Base-by-base conservation (phyloP, 2,797 vertebrate species). In the Eulemur rubriventer region DNA sequence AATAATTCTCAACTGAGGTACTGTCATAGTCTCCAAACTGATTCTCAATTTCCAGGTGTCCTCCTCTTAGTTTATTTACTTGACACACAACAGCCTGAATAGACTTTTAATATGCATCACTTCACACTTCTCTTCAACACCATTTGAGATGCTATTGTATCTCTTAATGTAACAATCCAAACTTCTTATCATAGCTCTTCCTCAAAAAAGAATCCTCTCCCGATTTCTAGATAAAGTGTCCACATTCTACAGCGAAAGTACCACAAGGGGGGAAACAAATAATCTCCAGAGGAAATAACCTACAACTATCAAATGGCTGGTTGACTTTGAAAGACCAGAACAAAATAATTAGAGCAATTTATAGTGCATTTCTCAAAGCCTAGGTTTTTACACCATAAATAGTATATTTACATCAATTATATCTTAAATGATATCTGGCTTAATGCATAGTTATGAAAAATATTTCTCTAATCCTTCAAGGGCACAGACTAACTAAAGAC, bases 381-480 rank as follows among this genome's bases (percentile, higher is more conserved):
- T n/a, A 17, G 28, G 90, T 80, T 80, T 89, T 72, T 83, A 57
- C 28, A 80, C 57, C 22, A 52, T 76, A 93, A 91, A 91, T 80
- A 50, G 1, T 50, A 70, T 81, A 87, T 89, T 82, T 70, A 61
- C 6, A 85, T 59, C 20, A 76, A 28, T 59, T 83, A 43, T 20
- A 94, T 87, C 59, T 67, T 75, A 92, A 88, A 82, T 88, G 67
- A 59, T 55, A 63, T 63, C n/a, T 72, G 22, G 18, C 1, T n/a
- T 61, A 57, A 83, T 59, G 0, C 4, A 79, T 41, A 85, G 12
- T 89, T 89, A 89, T 78, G n/a, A 96, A 89, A 79, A 94, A 41
- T 24, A 59, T 30, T 33, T 88, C 26, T 82, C n/a, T 92, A 95
- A 75, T 94, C 83, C 16, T 59, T 97, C 43, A 92, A 96, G 84